These are phyloP conservation scores for Hemicentrotus pulcherrimus DNA, from an alignment of 35 echinoderm and acorn worm genomes.

Conservation along the genomic window DNA sequence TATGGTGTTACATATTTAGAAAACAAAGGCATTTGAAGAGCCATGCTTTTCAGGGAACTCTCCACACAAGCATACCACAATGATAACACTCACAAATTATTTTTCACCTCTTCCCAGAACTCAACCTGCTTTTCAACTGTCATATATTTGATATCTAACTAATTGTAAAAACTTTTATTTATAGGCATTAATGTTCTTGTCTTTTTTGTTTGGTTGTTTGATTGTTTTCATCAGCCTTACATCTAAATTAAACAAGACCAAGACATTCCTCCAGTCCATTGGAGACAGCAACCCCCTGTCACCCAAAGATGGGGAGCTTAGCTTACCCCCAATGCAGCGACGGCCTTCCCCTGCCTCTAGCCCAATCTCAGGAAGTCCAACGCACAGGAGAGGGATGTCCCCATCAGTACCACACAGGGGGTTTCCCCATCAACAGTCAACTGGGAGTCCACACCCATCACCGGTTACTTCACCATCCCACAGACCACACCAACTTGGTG, in stretches of 20 bases:
- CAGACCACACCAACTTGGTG: neutral
- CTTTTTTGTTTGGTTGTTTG: too few species aligned
- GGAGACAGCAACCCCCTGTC: constrained; percentile 49
- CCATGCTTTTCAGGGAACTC: too few species aligned
- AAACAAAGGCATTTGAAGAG: too few species aligned
- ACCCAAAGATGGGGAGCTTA: neutral
- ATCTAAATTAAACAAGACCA: constrained; percentile 16
- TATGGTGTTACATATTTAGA: too few species aligned
- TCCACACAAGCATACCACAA: too few species aligned
- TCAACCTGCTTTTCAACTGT: too few species aligned
- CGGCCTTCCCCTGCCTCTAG: neutral
- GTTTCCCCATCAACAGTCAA: neutral
- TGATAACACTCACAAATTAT: too few species aligned
- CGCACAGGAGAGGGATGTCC: neutral
- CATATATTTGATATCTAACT: too few species aligned
- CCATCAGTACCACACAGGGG: neutral
- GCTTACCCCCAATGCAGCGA: neutral
- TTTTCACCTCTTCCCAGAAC: too few species aligned
- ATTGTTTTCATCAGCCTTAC: neutral
- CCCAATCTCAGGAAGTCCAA: neutral
- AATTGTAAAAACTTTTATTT: too few species aligned
- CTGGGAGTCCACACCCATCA: neutral
- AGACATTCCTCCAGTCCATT: constrained; percentile 42
- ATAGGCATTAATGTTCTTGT: too few species aligned
- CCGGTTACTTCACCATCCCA: neutral